phyloP scores from a whole-genome alignment of 1,140 invertebrate species.

The Drosophila truncata region DNA sequence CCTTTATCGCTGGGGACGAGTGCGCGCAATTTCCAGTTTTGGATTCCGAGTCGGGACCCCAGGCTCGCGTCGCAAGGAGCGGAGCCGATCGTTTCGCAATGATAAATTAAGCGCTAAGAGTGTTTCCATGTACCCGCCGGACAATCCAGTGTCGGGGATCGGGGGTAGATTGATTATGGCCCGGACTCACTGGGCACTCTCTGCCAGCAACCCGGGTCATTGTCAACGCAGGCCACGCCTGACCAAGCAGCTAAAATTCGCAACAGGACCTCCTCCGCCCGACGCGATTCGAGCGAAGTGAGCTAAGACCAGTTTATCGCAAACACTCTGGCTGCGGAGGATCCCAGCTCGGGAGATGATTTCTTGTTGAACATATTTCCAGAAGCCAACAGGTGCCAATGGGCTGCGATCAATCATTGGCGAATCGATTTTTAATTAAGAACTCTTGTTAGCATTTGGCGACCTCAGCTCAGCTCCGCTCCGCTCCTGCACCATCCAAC shows the following conservation, averaged over 20 bases:
- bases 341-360: conserved; percentile 63
- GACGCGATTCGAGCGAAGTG: conserved; percentile 50
- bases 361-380: conserved; percentile 85
- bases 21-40: conserved; percentile 62
- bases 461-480: conserved; percentile 29
- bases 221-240: conserved; percentile 74
- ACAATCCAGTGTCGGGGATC: conserved; percentile 79
- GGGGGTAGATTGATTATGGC: conserved; percentile 80
- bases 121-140: conserved; percentile 80
- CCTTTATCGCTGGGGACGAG: conserved; percentile 71
- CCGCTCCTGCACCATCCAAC: conserved; percentile 14
- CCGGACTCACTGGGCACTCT: conserved; percentile 20
- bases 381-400: conserved; percentile 85
- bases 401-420: conserved; percentile 83
- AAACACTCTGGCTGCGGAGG: conserved; percentile 33
- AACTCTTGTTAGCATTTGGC: conserved; percentile 84
- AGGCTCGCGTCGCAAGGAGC: conserved; percentile 28
- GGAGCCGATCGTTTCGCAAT: conserved; percentile 81
- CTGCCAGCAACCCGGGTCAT: conserved; percentile 40
- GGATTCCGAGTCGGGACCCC: conserved; percentile 3
- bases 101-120: conserved; percentile 85
- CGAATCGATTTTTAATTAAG: conserved; percentile 85
- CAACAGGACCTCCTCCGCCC: conserved; percentile 66
- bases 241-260: conserved; percentile 70
- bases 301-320: conserved; percentile 78